Conservation (phyloP, 2,888 invertebrate species). For the Agrotis puta region DNA sequence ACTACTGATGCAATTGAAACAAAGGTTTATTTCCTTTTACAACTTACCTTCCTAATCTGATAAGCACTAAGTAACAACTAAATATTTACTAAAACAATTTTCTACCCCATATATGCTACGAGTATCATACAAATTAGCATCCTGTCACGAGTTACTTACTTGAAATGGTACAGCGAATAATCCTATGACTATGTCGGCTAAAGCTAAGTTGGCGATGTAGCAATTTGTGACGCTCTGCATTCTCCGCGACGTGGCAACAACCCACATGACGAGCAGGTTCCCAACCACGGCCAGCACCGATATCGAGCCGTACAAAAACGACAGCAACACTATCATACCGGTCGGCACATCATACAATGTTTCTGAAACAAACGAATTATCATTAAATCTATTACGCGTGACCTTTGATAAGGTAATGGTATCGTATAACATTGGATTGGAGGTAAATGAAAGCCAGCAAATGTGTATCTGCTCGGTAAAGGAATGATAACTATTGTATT, state of each 20-base stretch:
- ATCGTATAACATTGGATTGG: constrained; percentile 28
- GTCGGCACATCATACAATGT: constrained; percentile 94
- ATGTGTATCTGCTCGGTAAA: constrained; percentile 6
- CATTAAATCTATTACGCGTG: constrained; percentile 27
- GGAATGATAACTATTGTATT: constrained; percentile 31
- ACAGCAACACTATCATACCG: constrained; percentile 93
- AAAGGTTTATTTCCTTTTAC: constrained; percentile 10
- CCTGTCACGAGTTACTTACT: constrained; percentile 74
- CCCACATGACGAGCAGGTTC: constrained; percentile 96
- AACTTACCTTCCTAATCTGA: constrained; percentile 1
- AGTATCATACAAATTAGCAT: constrained; percentile 31
- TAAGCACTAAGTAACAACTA: constrained; percentile 8
- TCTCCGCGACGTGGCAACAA: constrained; percentile 94
- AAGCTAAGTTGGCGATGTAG: constrained; percentile 96
- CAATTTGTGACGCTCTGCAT: constrained; percentile 96
- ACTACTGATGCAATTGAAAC: not conserved
- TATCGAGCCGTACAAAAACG: constrained; percentile 95
- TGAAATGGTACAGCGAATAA: constrained; percentile 96
- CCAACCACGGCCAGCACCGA: constrained; percentile 95
- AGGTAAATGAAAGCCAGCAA: constrained; percentile 19
- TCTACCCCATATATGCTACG: constrained; percentile 23
- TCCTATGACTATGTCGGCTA: constrained; percentile 96
- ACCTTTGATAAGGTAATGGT: constrained; percentile 34
- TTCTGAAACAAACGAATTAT: constrained; percentile 83
- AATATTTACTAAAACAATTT: constrained; percentile 47